Evolutionary conservation across 2,113 vertebrate genomes (phyloP).

Genomic region (Abramis brama): DNA sequence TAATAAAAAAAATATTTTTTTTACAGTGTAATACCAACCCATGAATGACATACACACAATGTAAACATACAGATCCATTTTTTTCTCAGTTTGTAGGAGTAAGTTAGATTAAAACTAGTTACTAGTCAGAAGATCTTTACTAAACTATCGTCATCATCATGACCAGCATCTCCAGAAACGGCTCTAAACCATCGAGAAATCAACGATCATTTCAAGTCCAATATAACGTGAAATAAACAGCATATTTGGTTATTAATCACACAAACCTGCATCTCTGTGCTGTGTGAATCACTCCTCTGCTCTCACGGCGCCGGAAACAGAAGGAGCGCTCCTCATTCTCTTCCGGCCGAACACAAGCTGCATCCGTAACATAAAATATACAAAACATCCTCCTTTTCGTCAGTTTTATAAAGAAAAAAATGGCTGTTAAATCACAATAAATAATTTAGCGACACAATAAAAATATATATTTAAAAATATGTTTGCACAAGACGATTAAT

Average conservation of each 20-base stretch:
- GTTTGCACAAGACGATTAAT: not conserved
- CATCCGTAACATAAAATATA: not conserved
- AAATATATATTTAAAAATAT: not conserved
- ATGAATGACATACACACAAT: not conserved
- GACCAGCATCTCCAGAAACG: not conserved
- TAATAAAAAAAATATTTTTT: too few relatives aligned
- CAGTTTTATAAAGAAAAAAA: not conserved
- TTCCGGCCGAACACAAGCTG: constrained; percentile 61
- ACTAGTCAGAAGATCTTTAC: not conserved
- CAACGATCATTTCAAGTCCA: not conserved
- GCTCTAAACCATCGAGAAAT: too few relatives aligned
- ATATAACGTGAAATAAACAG: not conserved
- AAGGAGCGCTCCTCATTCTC: constrained; percentile 51
- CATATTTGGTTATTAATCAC: accelerated
- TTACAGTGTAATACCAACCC: not conserved
- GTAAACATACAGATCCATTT: too few relatives aligned
- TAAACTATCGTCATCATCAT: not conserved
- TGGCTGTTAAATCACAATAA: accelerated
- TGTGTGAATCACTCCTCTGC: constrained; percentile 43
- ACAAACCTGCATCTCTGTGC: constrained; percentile 75
- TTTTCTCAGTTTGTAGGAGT: not conserved
- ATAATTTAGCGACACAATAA: not conserved
- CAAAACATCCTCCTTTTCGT: not conserved
- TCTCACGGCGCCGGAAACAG: constrained; percentile 62
- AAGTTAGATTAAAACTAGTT: not conserved